These are phyloP conservation scores for Epinephelus cyanopodus DNA, from an alignment of 2,113 vertebrate species.

Conservation along the genomic window DNA sequence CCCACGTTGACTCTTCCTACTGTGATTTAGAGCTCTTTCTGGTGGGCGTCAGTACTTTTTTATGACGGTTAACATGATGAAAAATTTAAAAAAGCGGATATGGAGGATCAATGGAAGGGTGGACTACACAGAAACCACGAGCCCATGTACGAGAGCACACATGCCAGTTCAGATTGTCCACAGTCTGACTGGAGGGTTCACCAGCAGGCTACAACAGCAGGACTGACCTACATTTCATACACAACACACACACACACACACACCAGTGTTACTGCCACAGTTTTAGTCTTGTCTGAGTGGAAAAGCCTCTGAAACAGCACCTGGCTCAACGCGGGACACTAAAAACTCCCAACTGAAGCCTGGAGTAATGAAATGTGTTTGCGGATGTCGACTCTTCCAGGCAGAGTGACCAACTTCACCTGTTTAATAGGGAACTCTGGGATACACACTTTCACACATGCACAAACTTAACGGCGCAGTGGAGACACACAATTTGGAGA, in stretches of 20 bases:
- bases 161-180: slow-evolving; percentile 63
- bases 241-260: slow-evolving; percentile 20
- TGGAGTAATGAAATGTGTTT: slow-evolving; percentile 1
- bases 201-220: slow-evolving; percentile 66
- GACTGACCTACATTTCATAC: slow-evolving; percentile 82
- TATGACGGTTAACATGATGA: background rate
- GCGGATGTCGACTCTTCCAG: slow-evolving; percentile 1
- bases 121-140: background rate
- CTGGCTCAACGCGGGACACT: slow-evolving; percentile 26
- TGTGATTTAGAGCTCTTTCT: slow-evolving; percentile 42
- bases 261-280: slow-evolving; percentile 20
- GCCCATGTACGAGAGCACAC: slow-evolving; percentile 20
- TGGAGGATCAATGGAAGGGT: slow-evolving; percentile 25
- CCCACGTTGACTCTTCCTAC: slow-evolving; percentile 32
- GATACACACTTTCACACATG: slow-evolving; percentile 19
- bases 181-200: slow-evolving; percentile 71
- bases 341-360: slow-evolving; percentile 21
- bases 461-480: background rate
- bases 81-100: slow-evolving; percentile 12
- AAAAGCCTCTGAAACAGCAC: slow-evolving; percentile 46
- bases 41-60: slow-evolving; percentile 14
- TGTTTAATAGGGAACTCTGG: slow-evolving; percentile 27
- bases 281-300: slow-evolving; percentile 3
- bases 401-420: slow-evolving; percentile 17
- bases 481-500: slow-evolving; percentile 8